Percentiles rank a stretch among this genome's conserved stretches.
These are phyloP conservation scores for Esox masquinongy DNA, from an alignment of 2,797 vertebrate species.

Conservation along the genomic window DNA sequence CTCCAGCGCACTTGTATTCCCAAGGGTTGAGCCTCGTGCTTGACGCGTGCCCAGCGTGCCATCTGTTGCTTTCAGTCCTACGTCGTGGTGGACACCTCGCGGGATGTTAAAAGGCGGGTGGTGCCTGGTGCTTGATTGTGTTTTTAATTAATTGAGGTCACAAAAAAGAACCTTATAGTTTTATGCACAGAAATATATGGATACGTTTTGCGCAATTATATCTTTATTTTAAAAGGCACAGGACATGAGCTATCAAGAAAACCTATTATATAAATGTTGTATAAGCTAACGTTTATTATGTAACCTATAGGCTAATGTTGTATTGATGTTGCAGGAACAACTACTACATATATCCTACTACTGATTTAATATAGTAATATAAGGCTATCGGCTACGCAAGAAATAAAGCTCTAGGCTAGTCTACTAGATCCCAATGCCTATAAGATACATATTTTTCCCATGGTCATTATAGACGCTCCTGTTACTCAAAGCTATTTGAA, in stretches of 20 bases:
- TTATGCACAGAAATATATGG: slow-evolving; percentile 9
- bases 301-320: neutral
- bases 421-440: neutral
- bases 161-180: neutral
- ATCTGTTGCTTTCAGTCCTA: slow-evolving; percentile 64
- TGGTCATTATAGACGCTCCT: slow-evolving; percentile 42
- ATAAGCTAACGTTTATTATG: neutral
- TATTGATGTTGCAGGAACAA: neutral
- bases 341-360: neutral
- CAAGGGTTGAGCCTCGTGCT: slow-evolving; percentile 63
- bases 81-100: slow-evolving; percentile 63
- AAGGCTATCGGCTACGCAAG: neutral
- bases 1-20: slow-evolving; percentile 25
- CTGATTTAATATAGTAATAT: neutral
- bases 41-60: slow-evolving; percentile 72
- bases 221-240: neutral
- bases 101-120: slow-evolving; percentile 25
- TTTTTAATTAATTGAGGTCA: slow-evolving; percentile 25
- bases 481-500: slow-evolving; percentile 22
- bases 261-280: neutral
- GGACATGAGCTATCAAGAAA: neutral
- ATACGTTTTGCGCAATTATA: neutral
- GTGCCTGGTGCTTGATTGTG: slow-evolving; percentile 16
- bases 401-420: neutral
- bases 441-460: slow-evolving; percentile 43